Conservation (phyloP, 2,888 invertebrate genomes). For the Leptinotarsa haldemani region DNA sequence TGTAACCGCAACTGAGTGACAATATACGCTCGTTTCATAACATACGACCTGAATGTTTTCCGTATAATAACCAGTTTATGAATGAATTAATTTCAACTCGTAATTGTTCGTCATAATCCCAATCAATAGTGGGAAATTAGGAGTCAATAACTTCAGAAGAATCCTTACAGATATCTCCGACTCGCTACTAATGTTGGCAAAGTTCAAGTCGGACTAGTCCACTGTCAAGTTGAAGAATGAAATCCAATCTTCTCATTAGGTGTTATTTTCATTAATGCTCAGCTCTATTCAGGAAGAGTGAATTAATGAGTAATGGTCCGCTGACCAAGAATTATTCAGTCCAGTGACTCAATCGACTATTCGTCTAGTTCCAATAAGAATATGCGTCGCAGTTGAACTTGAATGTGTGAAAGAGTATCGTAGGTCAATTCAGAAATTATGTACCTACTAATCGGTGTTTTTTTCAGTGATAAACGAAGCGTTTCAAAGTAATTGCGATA, state of each 20-base stretch:
- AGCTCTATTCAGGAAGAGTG: neutral
- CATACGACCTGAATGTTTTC: neutral
- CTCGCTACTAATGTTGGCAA: neutral
- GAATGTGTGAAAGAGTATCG: neutral
- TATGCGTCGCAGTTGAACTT: neutral
- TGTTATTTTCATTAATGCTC: neutral
- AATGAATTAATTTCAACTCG: constrained; percentile 6
- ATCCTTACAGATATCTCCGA: neutral
- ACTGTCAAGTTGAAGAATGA: constrained; percentile 4
- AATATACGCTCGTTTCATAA: neutral
- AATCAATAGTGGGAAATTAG: neutral
- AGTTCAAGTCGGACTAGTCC: neutral
- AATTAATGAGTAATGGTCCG: neutral
- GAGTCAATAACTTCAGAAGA: constrained; percentile 18
- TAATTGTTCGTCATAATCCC: neutral
- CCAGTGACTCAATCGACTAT: neutral
- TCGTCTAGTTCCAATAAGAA: neutral
- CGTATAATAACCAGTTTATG: constrained; percentile 17
- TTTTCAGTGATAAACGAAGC: neutral
- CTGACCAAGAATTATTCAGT: neutral
- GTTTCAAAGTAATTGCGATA: neutral
- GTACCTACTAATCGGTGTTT: neutral
- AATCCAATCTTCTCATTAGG: neutral
- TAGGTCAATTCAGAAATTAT: neutral
- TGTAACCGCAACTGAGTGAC: neutral